A percentile compares a stretch with the other conserved stretches of the same genome.
Conservation (phyloP, 2,888 invertebrate genomes). For the Nasonovia ribisnigri region DNA sequence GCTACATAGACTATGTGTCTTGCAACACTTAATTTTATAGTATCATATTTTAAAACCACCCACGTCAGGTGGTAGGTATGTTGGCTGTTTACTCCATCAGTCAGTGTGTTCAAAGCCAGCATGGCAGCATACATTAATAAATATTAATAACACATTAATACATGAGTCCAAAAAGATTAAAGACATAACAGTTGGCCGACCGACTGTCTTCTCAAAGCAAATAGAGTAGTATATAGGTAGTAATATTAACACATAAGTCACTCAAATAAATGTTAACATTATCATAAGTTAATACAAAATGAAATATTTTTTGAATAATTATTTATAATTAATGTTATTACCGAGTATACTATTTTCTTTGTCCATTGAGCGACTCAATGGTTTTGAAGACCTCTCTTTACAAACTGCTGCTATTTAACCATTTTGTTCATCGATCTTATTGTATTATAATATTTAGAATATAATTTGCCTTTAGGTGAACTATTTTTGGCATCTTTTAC, state of each 20-base stretch:
- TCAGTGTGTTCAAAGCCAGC: background rate
- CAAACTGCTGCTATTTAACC: background rate
- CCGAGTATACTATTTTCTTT: background rate
- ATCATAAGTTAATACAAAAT: background rate
- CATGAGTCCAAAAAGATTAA: too few species aligned
- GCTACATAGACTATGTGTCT: background rate
- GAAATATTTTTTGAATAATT: background rate
- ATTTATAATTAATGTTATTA: background rate
- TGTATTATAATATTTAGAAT: background rate
- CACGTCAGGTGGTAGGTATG: background rate
- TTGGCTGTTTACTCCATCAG: background rate
- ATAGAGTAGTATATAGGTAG: background rate
- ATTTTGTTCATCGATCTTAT: background rate
- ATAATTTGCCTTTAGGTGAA: conserved; percentile 6
- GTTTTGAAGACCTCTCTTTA: conserved; percentile 16
- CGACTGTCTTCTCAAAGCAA: too few species aligned
- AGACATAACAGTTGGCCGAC: too few species aligned
- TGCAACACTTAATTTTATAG: background rate
- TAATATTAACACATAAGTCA: background rate
- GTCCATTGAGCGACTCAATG: background rate
- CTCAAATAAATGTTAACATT: background rate
- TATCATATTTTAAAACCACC: background rate
- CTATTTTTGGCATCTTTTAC: background rate
- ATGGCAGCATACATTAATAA: background rate
- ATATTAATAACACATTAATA: too few species aligned